Percentiles rank a stretch among this genome's conserved stretches.
Conservation (phyloP, 2,888 invertebrate species). For the Morinoia aosen region DNA sequence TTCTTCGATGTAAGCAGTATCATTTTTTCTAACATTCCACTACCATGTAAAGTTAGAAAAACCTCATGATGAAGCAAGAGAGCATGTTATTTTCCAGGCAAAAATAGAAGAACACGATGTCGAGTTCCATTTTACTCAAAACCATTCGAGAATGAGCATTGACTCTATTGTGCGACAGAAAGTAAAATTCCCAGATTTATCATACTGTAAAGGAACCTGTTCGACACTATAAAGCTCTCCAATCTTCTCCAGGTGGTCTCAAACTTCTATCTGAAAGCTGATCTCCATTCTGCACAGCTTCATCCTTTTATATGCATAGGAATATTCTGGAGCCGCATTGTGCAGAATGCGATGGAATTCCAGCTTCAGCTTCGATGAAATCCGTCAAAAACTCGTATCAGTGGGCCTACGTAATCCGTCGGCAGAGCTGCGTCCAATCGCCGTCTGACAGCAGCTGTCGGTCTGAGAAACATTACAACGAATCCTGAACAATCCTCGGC, state of each 20-base stretch:
- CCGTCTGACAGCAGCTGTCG: conserved; percentile 30
- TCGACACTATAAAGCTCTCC: background rate
- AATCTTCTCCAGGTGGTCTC: background rate
- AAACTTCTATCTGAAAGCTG: background rate
- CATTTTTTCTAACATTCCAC: background rate
- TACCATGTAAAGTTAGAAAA: background rate
- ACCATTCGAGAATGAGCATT: background rate
- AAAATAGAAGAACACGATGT: background rate
- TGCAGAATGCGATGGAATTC: conserved; percentile 38
- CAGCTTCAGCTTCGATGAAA: conserved; percentile 34
- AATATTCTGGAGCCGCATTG: conserved; percentile 5
- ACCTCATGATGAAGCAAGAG: background rate
- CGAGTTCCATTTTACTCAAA: background rate
- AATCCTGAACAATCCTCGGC: background rate
- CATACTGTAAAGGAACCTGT: background rate
- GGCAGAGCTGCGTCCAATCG: conserved; percentile 43
- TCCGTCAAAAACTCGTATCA: conserved; percentile 35
- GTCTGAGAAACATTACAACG: conserved; percentile 32
- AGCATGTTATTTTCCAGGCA: background rate
- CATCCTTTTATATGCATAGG: conserved; percentile 31
- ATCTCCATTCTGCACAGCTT: conserved; percentile 8
- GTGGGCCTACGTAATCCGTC: conserved; percentile 37
- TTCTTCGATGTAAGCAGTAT: background rate
- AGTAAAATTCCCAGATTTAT: background rate
- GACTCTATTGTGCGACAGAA: background rate